A percentile compares a stretch with the other conserved stretches of the same genome.
These are phyloP conservation scores for Discoglossus pictus DNA, from an alignment of 2,797 vertebrate species.

Conservation along the genomic window DNA sequence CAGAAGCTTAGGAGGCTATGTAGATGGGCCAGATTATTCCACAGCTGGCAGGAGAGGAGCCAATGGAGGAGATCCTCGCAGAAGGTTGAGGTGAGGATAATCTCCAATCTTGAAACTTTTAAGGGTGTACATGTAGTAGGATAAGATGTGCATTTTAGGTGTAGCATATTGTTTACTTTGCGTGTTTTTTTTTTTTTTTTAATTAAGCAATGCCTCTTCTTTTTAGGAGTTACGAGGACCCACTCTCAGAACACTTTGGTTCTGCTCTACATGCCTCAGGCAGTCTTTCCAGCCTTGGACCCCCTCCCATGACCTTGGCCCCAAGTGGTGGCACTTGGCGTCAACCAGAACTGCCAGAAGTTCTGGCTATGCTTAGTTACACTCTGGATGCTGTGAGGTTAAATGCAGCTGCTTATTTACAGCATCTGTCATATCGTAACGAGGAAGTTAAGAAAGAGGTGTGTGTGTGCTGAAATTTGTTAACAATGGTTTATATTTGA, in stretches of 20 bases:
- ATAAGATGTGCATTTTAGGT: neutral
- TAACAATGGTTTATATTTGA: no score
- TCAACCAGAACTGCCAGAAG: conserved; percentile 91
- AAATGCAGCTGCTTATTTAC: conserved; percentile 93
- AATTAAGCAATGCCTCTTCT: conserved; percentile 14
- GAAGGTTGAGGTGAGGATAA: conserved; percentile 29
- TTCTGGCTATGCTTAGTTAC: conserved; percentile 94
- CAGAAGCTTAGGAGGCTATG: conserved; percentile 40
- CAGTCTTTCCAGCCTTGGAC: conserved; percentile 94
- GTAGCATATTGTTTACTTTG: neutral
- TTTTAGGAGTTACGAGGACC: conserved; percentile 91
- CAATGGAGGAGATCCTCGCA: conserved; percentile 32
- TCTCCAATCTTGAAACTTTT: no score
- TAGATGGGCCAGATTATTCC: conserved; percentile 40
- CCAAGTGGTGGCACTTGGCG: conserved; percentile 74
- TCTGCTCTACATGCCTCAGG: conserved; percentile 84
- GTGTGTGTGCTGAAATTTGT: conserved; percentile 60
- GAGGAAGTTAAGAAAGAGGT: conserved; percentile 88
- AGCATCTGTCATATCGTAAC: conserved; percentile 93
- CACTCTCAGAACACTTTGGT: conserved; percentile 84
- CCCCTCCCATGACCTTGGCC: conserved; percentile 78
- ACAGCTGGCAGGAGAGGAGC: conserved; percentile 33
- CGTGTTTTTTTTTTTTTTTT: no score
- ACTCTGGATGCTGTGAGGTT: conserved; percentile 89
- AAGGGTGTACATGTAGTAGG: no score